A percentile compares a stretch with the other conserved stretches of the same genome.
These are phyloP conservation scores for Parus major DNA, from an alignment of 2,113 vertebrate species.

Conservation along the genomic window DNA sequence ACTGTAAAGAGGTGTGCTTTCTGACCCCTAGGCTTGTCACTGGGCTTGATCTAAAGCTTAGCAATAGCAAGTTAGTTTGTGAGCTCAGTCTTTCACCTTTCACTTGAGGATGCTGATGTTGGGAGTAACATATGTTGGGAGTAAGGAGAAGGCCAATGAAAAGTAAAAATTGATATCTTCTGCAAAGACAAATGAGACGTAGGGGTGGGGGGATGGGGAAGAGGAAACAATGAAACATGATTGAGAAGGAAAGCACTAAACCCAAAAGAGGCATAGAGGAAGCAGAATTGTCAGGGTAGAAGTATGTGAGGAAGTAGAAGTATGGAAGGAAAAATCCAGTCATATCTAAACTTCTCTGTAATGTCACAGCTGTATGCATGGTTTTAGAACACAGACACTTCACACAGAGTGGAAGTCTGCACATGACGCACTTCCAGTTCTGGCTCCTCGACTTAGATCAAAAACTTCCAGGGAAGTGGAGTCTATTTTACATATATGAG, in stretches of 20 bases:
- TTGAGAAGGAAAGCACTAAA: not conserved
- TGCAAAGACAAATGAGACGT: not conserved
- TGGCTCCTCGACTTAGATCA: not conserved
- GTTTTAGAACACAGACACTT: not conserved
- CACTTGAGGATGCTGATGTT: not conserved
- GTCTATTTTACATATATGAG: not conserved
- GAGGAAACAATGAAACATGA: not conserved
- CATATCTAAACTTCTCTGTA: not conserved
- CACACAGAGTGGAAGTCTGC: not conserved
- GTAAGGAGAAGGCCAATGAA: not conserved
- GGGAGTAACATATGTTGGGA: not conserved
- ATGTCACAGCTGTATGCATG: not conserved
- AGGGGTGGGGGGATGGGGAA: accelerated
- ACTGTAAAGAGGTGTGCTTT: not conserved
- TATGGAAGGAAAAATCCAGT: not conserved
- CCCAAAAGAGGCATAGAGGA: not conserved
- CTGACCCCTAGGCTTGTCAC: not conserved
- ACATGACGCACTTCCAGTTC: not conserved
- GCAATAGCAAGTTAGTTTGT: not conserved
- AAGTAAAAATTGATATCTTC: not conserved
- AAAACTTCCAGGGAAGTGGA: not conserved
- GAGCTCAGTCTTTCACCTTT: not conserved
- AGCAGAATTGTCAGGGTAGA: not conserved
- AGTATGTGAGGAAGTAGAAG: not conserved
- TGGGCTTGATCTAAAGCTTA: not conserved